Evolutionary conservation across 2,113 vertebrate species (phyloP).

Genomic region (Otis tarda): DNA sequence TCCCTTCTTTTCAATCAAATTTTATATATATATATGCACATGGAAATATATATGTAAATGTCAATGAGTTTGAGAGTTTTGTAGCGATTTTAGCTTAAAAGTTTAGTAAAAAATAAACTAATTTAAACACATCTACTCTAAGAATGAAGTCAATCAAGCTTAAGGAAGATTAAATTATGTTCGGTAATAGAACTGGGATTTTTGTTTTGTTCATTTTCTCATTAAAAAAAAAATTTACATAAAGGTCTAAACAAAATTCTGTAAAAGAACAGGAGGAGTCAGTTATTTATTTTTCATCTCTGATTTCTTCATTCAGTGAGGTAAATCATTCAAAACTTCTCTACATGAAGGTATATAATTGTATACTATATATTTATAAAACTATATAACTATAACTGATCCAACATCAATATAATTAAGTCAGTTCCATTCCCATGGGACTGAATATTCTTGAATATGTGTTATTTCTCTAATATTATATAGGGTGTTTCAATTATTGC

Average conservation of each 20-base stretch:
- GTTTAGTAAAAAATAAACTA: neutral
- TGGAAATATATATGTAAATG: neutral
- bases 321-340: neutral
- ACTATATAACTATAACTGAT: neutral
- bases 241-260: neutral
- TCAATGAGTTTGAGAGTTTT: neutral
- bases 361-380: no score
- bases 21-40: neutral
- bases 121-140: neutral
- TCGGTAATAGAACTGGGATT: neutral
- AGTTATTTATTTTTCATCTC: neutral
- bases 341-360: neutral
- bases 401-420: neutral
- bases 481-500: neutral
- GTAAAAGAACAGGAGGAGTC: neutral
- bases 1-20: neutral
- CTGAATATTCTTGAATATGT: neutral
- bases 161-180: neutral
- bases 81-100: neutral
- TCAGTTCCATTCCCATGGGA: neutral
- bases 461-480: neutral
- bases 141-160: neutral
- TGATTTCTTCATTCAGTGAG: neutral
- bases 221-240: neutral
- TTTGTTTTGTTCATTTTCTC: neutral